Conservation (phyloP, 2,113 vertebrate species). For the Axis porcinus region DNA sequence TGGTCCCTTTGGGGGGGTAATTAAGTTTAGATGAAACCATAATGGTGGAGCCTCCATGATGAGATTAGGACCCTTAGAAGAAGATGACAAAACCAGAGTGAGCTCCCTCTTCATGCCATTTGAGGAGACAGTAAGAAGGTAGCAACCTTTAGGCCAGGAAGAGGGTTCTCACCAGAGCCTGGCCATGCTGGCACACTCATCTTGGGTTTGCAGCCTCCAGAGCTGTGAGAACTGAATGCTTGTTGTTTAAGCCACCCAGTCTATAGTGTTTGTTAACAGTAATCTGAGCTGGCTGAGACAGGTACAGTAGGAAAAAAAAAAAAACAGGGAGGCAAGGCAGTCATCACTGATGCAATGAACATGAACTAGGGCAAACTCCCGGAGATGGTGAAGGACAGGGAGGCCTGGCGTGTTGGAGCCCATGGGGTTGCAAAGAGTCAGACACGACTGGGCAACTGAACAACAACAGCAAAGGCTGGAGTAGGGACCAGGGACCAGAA, state of each 20-base stretch:
- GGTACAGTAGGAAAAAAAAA: neutral
- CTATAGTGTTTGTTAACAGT: neutral
- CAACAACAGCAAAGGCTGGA: neutral
- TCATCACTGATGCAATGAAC: neutral
- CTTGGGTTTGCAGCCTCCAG: no score
- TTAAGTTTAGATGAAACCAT: neutral
- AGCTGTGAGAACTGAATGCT: neutral
- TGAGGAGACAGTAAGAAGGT: neutral
- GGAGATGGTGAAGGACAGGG: neutral
- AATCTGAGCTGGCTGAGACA: neutral
- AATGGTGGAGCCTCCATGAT: neutral
- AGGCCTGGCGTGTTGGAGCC: neutral
- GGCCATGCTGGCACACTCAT: neutral
- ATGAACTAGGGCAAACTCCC: neutral
- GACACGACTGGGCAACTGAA: neutral
- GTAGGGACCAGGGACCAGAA: neutral
- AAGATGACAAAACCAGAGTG: neutral
- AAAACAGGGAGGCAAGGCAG: neutral
- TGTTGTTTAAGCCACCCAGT: neutral
- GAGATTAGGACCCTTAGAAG: neutral
- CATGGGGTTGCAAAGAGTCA: neutral
- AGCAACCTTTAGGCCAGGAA: no score
- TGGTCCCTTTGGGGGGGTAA: neutral
- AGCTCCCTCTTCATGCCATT: neutral
- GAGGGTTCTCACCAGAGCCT: neutral